Base-by-base conservation (phyloP, 2,113 vertebrate genomes). In the Pygoscelis antarcticus region DNA sequence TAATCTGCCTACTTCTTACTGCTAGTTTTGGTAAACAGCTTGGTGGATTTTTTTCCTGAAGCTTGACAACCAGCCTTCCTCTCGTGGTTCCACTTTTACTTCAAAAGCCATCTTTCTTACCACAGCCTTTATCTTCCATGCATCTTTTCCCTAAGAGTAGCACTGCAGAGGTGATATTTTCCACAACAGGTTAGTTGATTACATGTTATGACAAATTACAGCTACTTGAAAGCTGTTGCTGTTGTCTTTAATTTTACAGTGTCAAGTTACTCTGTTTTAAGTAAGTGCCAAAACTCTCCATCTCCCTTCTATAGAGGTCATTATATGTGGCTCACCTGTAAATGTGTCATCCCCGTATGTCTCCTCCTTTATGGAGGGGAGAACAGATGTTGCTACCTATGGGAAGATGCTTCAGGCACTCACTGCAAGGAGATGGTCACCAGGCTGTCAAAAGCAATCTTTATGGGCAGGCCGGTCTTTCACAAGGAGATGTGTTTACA, bases 401-500 rank as follows among this genome's bases (percentile, higher is more conserved):
- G 2, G 4, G 64, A 93, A 84, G 87, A 36, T 51, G 47, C 85
- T 95, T 34, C 79, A 83, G 82, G 93, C 84, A 38, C 15, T 90
- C 87, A 80, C 90, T 92, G 74, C 81, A 94, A 94, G 65, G 97
- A 97, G 95, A 92, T 98, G 96, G 96, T 97, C 85, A 89, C 94
- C 32, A 93, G 96, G 90, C 93, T 97, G 90, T 97, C 97, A 93
- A 88, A 96, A 96, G 76, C 77, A 95, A 76, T 96, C 97, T 97
- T 97, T 96, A 96, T 95, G 94, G 96, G 88, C 76, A 96, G 84
- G 75, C 90, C 96, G 90, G 89, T 97, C 94, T 97, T 97, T 97
- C 95, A 93, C 93, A 96, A 96, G 97, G 95, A 97, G 96, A 96
- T 98, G 97, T 97, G 97, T 98, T 98, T 98, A 98, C 97, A 96